Conservation (phyloP, 35 echinoderm and acorn worm species). For the Ophiothrix spiculata region DNA sequence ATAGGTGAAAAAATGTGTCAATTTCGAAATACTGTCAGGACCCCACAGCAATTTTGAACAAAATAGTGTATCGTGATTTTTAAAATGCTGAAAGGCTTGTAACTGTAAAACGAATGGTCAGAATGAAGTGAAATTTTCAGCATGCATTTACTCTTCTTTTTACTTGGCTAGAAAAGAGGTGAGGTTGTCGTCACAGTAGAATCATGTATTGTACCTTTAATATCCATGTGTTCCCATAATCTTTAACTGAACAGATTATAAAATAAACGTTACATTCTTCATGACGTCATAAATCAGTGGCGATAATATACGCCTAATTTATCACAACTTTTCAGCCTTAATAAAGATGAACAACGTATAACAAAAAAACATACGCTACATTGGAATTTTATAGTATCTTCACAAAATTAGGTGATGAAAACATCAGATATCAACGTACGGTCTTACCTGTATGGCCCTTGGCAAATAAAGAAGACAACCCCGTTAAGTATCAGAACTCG, state of each 20-base stretch:
- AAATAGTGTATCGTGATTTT: neutral
- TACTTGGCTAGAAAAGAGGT: neutral
- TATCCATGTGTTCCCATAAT: neutral
- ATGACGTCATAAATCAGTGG: neutral
- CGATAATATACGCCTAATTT: neutral
- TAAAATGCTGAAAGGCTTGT: neutral
- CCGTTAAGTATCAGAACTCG: neutral
- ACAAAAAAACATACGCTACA: neutral
- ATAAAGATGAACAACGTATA: neutral
- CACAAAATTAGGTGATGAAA: neutral
- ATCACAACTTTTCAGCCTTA: neutral
- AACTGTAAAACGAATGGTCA: neutral
- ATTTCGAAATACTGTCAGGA: neutral
- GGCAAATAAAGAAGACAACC: neutral
- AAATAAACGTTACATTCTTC: neutral
- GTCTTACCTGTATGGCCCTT: neutral
- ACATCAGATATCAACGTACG: neutral
- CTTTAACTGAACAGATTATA: neutral
- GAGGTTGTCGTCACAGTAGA: neutral
- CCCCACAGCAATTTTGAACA: neutral
- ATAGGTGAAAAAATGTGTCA: neutral
- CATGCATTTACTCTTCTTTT: neutral
- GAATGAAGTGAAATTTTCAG: no score
- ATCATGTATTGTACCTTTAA: neutral
- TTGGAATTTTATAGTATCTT: neutral